phyloP scores from a whole-genome alignment of 2,888 invertebrate species.

The Leucoma salicis region DNA sequence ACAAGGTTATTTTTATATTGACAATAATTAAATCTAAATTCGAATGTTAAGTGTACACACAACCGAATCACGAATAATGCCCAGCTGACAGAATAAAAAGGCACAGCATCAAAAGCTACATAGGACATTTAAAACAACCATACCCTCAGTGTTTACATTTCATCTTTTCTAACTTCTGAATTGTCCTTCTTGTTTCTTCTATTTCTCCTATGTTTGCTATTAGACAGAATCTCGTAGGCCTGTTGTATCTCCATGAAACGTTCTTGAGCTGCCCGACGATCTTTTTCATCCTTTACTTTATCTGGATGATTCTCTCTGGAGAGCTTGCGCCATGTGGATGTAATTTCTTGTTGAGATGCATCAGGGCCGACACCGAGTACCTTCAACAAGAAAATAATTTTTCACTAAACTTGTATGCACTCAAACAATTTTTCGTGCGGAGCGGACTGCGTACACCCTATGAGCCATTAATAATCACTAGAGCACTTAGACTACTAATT shows the following conservation, averaged over 20 bases:
- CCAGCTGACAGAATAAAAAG: too few species aligned
- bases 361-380: conserved; percentile 89
- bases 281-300: conserved; percentile 88
- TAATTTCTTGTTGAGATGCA: conserved; percentile 93
- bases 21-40: too few species aligned
- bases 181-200: conserved; percentile 87
- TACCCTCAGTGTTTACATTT: conserved; percentile 24
- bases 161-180: conserved; percentile 54
- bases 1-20: too few species aligned
- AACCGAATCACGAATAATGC: too few species aligned
- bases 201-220: conserved; percentile 88
- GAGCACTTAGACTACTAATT: too few species aligned
- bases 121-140: conserved; percentile 3
- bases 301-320: conserved; percentile 96
- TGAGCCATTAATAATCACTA: too few species aligned
- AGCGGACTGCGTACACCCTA: too few species aligned
- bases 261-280: conserved; percentile 88
- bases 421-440: too few species aligned
- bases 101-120: too few species aligned
- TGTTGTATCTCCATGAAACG: conserved; percentile 96
- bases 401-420: too few species aligned
- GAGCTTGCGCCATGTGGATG: conserved; percentile 89
- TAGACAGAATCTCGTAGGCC: conserved; percentile 94
- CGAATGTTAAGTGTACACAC: too few species aligned
- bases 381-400: too few species aligned